These are phyloP conservation scores for Etheostoma perlongum DNA, from an alignment of 2,797 vertebrate genomes.

Conservation along the genomic window DNA sequence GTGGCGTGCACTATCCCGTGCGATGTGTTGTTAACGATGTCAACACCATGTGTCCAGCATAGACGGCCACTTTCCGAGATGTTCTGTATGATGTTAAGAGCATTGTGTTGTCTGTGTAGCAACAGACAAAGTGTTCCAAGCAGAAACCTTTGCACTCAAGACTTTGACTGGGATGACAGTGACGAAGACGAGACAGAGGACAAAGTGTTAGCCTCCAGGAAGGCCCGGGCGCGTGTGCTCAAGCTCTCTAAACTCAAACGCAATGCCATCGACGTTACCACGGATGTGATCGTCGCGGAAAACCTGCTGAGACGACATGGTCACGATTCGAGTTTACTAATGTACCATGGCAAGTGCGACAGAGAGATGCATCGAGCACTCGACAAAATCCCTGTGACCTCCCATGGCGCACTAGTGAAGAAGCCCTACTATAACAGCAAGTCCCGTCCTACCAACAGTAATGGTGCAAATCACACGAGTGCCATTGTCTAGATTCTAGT, in stretches of 20 bases:
- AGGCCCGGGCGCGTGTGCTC: not conserved
- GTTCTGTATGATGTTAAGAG: conserved; percentile 12
- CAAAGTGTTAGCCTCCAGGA: no score
- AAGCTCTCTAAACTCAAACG: not conserved
- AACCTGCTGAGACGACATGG: conserved; percentile 7
- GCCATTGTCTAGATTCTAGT: not conserved
- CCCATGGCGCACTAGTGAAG: not conserved
- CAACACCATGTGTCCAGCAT: no score
- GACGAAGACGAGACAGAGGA: rapidly evolving
- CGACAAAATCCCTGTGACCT: rapidly evolving
- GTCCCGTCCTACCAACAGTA: no score
- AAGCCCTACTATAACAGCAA: not conserved
- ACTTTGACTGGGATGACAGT: not conserved
- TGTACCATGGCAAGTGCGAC: conserved; percentile 9
- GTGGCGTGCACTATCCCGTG: no score
- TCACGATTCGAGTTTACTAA: conserved; percentile 24
- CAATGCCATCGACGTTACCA: not conserved
- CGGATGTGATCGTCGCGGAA: not conserved
- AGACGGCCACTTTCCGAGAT: no score
- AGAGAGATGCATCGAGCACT: not conserved
- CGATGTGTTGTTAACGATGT: not conserved
- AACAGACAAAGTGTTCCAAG: not conserved
- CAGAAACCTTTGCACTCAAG: no score
- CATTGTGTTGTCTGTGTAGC: conserved; percentile 12
- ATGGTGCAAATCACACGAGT: not conserved